Evolutionary conservation across 2,797 vertebrate genomes (phyloP).

Genomic region (Poecilia picta): DNA sequence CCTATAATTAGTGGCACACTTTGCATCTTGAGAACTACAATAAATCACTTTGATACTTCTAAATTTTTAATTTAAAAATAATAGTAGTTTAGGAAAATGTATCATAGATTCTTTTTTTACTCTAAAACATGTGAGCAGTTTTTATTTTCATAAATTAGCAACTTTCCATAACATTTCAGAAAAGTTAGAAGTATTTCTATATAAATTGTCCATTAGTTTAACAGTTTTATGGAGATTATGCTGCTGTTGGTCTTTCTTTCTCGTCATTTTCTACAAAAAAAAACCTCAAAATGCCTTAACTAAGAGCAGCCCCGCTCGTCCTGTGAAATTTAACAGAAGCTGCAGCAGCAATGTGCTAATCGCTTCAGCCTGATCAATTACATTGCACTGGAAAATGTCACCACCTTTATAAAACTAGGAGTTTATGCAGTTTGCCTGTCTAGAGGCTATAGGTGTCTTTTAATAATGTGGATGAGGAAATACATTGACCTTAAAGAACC

Average conservation of each 20-base stretch:
- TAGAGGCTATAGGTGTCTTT: not conserved
- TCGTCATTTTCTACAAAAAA: constrained; percentile 82
- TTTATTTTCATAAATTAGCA: not conserved
- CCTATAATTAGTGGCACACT: not conserved
- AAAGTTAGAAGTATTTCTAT: not conserved
- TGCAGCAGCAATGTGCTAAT: not conserved
- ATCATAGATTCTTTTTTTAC: not conserved
- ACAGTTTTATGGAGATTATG: constrained; percentile 7
- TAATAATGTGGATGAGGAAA: not conserved
- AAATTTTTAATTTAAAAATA: not conserved
- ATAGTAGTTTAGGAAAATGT: not conserved
- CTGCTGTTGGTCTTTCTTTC: constrained; percentile 75
- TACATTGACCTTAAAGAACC: not conserved
- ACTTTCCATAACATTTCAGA: not conserved
- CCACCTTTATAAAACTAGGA: not conserved
- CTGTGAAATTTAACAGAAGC: not conserved
- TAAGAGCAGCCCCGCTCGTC: not conserved
- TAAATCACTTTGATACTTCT: not conserved
- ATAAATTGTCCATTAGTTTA: not conserved
- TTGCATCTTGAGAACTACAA: not conserved
- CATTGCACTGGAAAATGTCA: not conserved
- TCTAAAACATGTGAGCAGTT: not conserved
- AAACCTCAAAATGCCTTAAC: not conserved
- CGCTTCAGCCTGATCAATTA: not conserved
- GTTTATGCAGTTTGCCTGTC: not conserved